phyloP scores from a whole-genome alignment of 2,888 invertebrate species.

The Charanyca ferruginea region DNA sequence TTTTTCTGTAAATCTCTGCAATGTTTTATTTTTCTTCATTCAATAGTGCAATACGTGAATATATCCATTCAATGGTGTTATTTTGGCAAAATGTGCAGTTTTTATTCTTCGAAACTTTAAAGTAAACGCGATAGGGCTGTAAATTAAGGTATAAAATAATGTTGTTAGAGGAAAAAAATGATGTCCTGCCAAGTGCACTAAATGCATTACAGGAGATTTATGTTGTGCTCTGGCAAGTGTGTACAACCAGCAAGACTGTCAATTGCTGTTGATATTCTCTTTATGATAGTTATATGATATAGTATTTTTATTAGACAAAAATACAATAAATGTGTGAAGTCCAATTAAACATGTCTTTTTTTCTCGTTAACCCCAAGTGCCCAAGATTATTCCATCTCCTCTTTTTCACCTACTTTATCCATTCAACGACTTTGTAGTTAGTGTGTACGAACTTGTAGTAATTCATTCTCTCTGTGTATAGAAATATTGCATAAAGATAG shows the following conservation, averaged over 20 bases:
- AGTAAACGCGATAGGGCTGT: slow-evolving; percentile 83
- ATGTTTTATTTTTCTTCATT: slow-evolving; percentile 57
- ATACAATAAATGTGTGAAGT: slow-evolving; percentile 91
- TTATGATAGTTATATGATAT: slow-evolving; percentile 88
- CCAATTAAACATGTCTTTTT: slow-evolving; percentile 73
- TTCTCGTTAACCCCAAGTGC: slow-evolving; percentile 22
- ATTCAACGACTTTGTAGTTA: too few relatives aligned
- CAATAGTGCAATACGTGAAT: slow-evolving; percentile 86
- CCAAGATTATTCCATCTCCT: not conserved
- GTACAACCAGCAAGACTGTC: slow-evolving; percentile 90
- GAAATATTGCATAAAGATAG: not conserved
- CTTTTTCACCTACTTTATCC: not conserved
- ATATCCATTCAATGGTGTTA: slow-evolving; percentile 83
- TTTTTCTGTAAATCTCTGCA: slow-evolving; percentile 44
- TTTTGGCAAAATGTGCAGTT: slow-evolving; percentile 77
- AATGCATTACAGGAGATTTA: slow-evolving; percentile 77
- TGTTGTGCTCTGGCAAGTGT: slow-evolving; percentile 82
- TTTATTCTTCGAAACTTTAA: slow-evolving; percentile 73
- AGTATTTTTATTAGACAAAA: slow-evolving; percentile 91
- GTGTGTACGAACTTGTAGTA: too few relatives aligned
- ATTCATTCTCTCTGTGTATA: too few relatives aligned
- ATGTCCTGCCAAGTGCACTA: slow-evolving; percentile 68
- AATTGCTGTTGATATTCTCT: slow-evolving; percentile 90
- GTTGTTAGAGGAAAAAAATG: slow-evolving; percentile 76
- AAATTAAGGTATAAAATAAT: slow-evolving; percentile 82